Percentiles rank a stretch among this genome's conserved stretches.
phyloP scores from a whole-genome alignment of 2,113 vertebrate species.

The Aptenodytes forsteri region DNA sequence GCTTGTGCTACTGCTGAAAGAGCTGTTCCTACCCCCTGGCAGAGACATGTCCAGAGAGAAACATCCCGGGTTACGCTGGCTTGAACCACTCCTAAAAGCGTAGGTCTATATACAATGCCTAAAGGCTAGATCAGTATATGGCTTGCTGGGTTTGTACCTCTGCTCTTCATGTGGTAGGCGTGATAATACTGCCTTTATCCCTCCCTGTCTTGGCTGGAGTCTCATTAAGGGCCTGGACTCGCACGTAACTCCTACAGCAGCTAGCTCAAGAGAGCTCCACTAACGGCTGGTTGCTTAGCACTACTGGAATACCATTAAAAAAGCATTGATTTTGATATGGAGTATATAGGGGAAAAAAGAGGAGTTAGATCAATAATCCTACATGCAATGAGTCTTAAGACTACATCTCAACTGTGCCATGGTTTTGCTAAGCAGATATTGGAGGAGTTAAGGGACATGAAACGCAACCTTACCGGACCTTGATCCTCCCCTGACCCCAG shows the following conservation, averaged over 20 bases:
- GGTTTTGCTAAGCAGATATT: not conserved
- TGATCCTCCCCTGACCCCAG: not conserved
- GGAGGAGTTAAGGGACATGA: not conserved
- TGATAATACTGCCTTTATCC: not conserved
- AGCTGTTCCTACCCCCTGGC: not conserved
- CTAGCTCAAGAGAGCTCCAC: not conserved
- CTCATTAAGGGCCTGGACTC: not conserved
- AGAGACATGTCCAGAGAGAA: not conserved
- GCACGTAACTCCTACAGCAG: not conserved
- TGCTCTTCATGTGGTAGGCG: not conserved
- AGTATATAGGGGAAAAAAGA: not conserved
- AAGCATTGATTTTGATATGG: not conserved
- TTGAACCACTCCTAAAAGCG: not conserved
- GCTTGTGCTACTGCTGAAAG: not conserved
- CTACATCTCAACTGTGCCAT: not conserved
- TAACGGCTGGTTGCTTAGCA: not conserved
- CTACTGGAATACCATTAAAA: not conserved
- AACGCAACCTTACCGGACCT: not conserved
- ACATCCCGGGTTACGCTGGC: not conserved
- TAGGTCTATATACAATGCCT: not conserved
- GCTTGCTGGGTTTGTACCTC: not conserved
- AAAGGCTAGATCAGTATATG: not conserved
- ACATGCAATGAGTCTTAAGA: fast-evolving
- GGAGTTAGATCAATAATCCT: not conserved
- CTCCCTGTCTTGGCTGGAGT: not conserved